Evolutionary conservation across 1,140 invertebrate genomes (phyloP).

Genomic region (Chrysomallon squamiferum): DNA sequence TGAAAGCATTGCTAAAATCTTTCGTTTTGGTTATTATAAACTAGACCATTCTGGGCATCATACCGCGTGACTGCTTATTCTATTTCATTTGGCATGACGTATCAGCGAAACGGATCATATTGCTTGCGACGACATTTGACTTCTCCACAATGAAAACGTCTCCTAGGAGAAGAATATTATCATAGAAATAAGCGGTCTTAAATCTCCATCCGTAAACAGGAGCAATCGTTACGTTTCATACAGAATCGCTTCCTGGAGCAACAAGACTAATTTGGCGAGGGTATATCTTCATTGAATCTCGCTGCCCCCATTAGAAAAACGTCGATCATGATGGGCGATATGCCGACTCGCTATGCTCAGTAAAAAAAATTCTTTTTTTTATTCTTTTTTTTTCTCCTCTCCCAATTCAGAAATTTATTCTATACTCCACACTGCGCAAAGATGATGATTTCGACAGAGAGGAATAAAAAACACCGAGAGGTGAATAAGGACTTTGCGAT

Average conservation of each 20-base stretch:
- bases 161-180: constrained; percentile 20
- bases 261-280: constrained; percentile 17
- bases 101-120: constrained; percentile 30
- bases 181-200: constrained; percentile 24
- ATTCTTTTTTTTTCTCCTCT: too few species aligned
- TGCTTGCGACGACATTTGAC: constrained; percentile 24
- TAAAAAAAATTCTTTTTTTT: too few species aligned
- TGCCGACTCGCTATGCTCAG: neutral
- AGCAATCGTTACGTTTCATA: constrained; percentile 10
- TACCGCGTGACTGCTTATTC: constrained; percentile 13
- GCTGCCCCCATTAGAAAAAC: constrained; percentile 15
- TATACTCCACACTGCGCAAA: too few species aligned
- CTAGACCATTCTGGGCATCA: constrained; percentile 7
- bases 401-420: too few species aligned
- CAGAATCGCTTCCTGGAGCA: constrained; percentile 9
- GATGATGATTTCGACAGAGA: too few species aligned
- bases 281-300: constrained; percentile 29
- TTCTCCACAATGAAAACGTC: constrained; percentile 13
- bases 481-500: too few species aligned
- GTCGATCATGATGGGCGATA: constrained; percentile 20
- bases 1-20: constrained; percentile 14
- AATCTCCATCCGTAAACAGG: constrained; percentile 3
- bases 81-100: constrained; percentile 22
- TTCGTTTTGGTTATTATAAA: constrained; percentile 23
- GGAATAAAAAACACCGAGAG: too few species aligned